Conservation (phyloP, 2,888 invertebrate genomes). For the Drosophila atripex region DNA sequence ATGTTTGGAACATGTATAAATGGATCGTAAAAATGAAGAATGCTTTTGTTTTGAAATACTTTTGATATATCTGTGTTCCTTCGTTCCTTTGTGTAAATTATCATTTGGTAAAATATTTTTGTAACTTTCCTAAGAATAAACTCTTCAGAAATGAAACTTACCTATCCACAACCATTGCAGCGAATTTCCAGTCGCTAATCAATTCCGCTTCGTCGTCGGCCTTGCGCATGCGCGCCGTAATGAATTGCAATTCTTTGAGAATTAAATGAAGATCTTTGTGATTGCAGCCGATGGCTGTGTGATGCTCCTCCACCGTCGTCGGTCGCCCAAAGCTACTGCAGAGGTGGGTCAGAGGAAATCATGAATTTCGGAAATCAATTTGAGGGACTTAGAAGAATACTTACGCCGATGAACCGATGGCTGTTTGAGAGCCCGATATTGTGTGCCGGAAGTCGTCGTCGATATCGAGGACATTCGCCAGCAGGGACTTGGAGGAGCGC, state of each 20-base stretch:
- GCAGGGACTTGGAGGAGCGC: constrained; percentile 95
- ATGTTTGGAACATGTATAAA: no score
- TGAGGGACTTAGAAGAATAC: constrained; percentile 49
- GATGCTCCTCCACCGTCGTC: constrained; percentile 90
- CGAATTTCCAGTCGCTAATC: constrained; percentile 99
- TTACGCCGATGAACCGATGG: constrained; percentile 88
- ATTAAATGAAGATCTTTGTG: constrained; percentile 95
- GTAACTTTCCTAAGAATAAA: no score
- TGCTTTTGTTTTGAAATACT: no score
- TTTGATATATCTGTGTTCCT: no score
- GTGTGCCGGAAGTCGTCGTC: constrained; percentile 96
- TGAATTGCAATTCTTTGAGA: constrained; percentile 96
- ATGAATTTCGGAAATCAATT: neutral
- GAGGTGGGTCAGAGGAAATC: neutral
- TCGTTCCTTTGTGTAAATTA: no score
- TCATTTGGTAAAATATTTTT: no score
- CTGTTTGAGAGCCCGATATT: constrained; percentile 85
- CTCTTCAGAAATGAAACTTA: constrained; percentile 69
- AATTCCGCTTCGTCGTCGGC: constrained; percentile 96
- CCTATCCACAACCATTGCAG: constrained; percentile 99
- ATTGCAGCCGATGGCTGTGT: constrained; percentile 87
- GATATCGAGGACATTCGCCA: constrained; percentile 97
- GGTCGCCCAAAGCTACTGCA: constrained; percentile 88
- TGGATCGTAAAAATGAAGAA: no score
- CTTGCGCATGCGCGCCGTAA: constrained; percentile 96